Base-by-base conservation (phyloP, 2,113 vertebrate species). In the Amphiprion percula region DNA sequence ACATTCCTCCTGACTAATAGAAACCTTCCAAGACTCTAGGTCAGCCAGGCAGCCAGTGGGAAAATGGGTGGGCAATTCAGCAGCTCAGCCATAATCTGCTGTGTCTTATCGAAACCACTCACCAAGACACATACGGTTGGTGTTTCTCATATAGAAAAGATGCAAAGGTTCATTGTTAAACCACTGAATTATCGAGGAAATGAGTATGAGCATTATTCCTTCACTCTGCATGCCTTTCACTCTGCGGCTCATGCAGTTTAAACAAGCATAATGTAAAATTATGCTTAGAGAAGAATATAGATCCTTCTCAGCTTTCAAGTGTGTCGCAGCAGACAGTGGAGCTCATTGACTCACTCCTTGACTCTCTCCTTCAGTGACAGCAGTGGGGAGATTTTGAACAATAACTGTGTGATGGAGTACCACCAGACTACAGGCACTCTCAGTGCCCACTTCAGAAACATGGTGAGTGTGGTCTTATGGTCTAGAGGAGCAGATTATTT, bases 321-420 rank as follows among this genome's bases (percentile, higher is more conserved):
- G 28, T 14, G 11, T 56, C 55, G 55, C 19, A 46, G 28, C 15
- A 59, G 39, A 55, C 2, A 17, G 62, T 49, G 23, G 16, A 4
- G n/a, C 11, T 69, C 28, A 64, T 41, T 58, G 50, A 77, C 61
- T 86, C 10, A 2, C 21, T 46, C n/a, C 24, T 54, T 68, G 47
- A 83, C 55, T 84, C 55, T 77, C 59, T 55, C 52, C 30, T 56
- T 24, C 95, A 98, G 97, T 2, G 97, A 99, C 85, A 97, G 96
- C 94, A 99, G 98, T 0, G 97, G 98, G 0, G 97, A 99, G 88
- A 98, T 99, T 92, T 87, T 99, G 74, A 99, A 99, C 93, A 99
- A 99, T 88, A 97, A 97, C 92, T 99, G 97, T 0, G 98, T 99
- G 78, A 98, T 98, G 98, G 98, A 99, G 79, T 99, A 98, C 71